Base-by-base conservation (phyloP, 2,888 invertebrate species). In the Diadegma fenestrale region DNA sequence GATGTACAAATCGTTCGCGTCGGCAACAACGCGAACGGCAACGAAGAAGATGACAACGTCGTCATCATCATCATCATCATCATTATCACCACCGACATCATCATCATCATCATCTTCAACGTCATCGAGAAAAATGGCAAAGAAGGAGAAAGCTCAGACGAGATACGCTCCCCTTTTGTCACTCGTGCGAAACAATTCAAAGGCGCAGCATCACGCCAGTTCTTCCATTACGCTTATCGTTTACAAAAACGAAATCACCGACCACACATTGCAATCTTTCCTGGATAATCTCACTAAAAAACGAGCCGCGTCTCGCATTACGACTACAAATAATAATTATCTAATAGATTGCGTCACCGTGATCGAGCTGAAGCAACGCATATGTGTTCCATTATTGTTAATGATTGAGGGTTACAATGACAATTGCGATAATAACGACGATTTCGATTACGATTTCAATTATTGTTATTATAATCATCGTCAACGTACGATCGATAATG, bases 151-250 rank as follows among this genome's bases (percentile, higher is more conserved):
- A 68, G 26, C 43, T 22, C 79, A 64, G 66, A 45, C 30, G 84
- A 45, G 33, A 51, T 43, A 61, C 45, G 64, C 4, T 58, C 58
- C 26, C 58, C 14, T 45, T 26, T 45, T 69, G 61, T 72, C 73
- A 61, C 82, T 68, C 69, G 71, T 61, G 66, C 78, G 79, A 80
- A 30, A 72, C 22, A 58, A 80, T 68, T 71, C 63, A 63, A 75
- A 90, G 88, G 89, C 88, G 87, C 81, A 89, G 87, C 81, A 89
- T 86, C 87, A 90, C 91, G 92, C 92, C 93, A 91, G 92, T 94
- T 94, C 94, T 94, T 94, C 94, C 94, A 94, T 92, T 94, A 93
- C 94, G 94, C 94, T 94, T 94, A 93, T 92, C 93, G 93, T 93
- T 93, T 91, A 90, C 92, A 92, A 92, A 92, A 93, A 93, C 92